Evolutionary conservation across 2,888 invertebrate species (phyloP).

Genomic region (Oscheius sp.): DNA sequence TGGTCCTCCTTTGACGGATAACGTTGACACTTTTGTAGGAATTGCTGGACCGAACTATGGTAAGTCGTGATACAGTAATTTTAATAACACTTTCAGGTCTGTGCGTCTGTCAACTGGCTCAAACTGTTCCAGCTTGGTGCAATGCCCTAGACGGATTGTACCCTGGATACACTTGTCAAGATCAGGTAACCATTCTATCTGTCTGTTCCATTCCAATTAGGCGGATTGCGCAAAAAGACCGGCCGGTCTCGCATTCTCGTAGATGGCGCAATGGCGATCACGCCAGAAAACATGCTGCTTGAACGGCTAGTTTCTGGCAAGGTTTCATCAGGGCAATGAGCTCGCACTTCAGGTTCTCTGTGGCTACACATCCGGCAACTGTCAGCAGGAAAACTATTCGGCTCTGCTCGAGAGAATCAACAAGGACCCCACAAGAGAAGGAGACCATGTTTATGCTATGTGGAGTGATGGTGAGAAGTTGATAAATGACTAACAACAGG

Average conservation of each 20-base stretch:
- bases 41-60: slow-evolving; percentile 72
- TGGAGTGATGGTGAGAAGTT: slow-evolving; percentile 67
- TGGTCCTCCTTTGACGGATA: slow-evolving; percentile 65
- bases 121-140: slow-evolving; percentile 72
- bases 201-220: slow-evolving; percentile 11
- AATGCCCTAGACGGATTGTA: slow-evolving; percentile 71
- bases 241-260: slow-evolving; percentile 16
- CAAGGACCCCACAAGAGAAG: slow-evolving; percentile 66
- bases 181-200: slow-evolving; percentile 49
- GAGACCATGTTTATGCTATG: slow-evolving; percentile 71
- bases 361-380: slow-evolving; percentile 69
- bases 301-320: slow-evolving; percentile 2
- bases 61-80: not conserved
- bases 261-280: slow-evolving; percentile 15
- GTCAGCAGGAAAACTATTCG: slow-evolving; percentile 71
- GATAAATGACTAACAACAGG: not conserved
- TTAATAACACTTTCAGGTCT: slow-evolving; percentile 41
- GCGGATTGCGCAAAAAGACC: slow-evolving; percentile 25
- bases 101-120: slow-evolving; percentile 71
- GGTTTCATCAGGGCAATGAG: not conserved
- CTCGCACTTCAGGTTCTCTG: slow-evolving; percentile 61
- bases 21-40: slow-evolving; percentile 71
- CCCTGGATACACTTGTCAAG: slow-evolving; percentile 67
- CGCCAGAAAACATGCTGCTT: slow-evolving; percentile 5
- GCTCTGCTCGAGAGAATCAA: slow-evolving; percentile 70